Base-by-base conservation (phyloP, 1,140 invertebrate species). In the Rhyzopertha dominica region DNA sequence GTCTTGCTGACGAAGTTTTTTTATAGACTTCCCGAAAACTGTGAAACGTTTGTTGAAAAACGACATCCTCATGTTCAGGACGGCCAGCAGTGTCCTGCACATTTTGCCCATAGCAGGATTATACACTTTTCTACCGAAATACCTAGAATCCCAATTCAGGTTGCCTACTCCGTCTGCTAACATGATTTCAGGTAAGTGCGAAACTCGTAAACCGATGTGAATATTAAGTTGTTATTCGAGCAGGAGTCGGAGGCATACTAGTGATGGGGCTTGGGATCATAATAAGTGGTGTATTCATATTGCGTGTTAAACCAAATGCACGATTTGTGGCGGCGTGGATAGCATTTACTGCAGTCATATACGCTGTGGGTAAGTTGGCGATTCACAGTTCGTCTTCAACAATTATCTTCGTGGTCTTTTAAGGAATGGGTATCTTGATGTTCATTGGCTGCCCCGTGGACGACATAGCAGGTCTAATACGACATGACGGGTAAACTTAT, bases 81-180 rank as follows among this genome's bases (percentile, higher is more conserved):
- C 88, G 7, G 87, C 89, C 3, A 89, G 85, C 51, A 90, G 82
- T 41, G 90, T 95, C 12, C 74, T 95, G 5, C 89, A 94, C 61
- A 79, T 95, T 54, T 74, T 95, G 58, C 90, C 90, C 26, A 90
- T 94, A 52, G 87, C 88, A 42, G 91, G 90, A 3, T 74, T 93
- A 5, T 93, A 94, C 68, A 92, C 90, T 28, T 96, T 95, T 69
- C 73, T 95, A 55, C 91, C 92, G 34, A 95, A 95, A 68, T 95
- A 94, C 67, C 70, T 95, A 50, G 90, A 95, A 73, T 86, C 83
- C 32, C 90, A 94, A 74, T 95, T 95, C 71, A 76, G 87, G 47
- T 70, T 94, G 56, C 81, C 90, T 10, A 87, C 90, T 31, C 84
- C 88, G 65, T 80, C 87, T 59, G 90, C 91, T 24, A 93, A 90